Evolutionary conservation across 2,888 invertebrate species (phyloP).

Genomic region (Trichopria drosophilae): DNA sequence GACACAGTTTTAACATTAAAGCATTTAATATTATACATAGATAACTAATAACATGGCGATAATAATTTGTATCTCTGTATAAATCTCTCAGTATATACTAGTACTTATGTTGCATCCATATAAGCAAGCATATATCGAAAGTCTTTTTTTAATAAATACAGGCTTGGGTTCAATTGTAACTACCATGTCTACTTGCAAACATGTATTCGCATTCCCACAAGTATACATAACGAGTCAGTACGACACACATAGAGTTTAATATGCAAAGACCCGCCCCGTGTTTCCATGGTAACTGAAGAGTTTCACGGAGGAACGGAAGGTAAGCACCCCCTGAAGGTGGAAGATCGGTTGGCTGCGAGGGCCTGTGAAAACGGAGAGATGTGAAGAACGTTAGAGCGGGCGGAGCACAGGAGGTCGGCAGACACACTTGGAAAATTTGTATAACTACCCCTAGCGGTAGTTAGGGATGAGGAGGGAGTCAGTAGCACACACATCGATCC

Average conservation of each 20-base stretch:
- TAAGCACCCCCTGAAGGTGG: conserved; percentile 36
- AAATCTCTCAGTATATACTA: too few relatives aligned
- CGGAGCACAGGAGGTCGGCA: conserved; percentile 43
- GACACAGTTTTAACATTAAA: too few relatives aligned
- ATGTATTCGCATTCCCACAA: conserved; percentile 38
- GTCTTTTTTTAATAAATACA: too few relatives aligned
- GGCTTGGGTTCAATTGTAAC: too few relatives aligned
- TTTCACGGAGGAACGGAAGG: conserved; percentile 44
- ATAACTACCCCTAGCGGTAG: conserved; percentile 56
- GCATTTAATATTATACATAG: too few relatives aligned
- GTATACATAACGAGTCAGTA: conserved; percentile 50
- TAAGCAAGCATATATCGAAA: too few relatives aligned
- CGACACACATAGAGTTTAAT: conserved; percentile 57
- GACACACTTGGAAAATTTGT: conserved; percentile 58
- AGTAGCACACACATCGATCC: conserved; percentile 56
- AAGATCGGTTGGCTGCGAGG: conserved; percentile 27
- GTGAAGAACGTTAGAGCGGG: conserved; percentile 35
- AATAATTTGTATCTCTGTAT: too few relatives aligned
- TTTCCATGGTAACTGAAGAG: conserved; percentile 54
- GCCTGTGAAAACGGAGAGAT: conserved; percentile 26
- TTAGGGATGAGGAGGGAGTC: conserved; percentile 36
- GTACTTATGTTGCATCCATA: too few relatives aligned
- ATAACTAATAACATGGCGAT: too few relatives aligned
- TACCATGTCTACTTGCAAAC: too few relatives aligned
- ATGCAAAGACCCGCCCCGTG: conserved; percentile 58